Evolutionary conservation across 2,113 vertebrate species (phyloP), one percentile per base, ranked within the genome.

Genomic region (Mus pahari): DNA sequence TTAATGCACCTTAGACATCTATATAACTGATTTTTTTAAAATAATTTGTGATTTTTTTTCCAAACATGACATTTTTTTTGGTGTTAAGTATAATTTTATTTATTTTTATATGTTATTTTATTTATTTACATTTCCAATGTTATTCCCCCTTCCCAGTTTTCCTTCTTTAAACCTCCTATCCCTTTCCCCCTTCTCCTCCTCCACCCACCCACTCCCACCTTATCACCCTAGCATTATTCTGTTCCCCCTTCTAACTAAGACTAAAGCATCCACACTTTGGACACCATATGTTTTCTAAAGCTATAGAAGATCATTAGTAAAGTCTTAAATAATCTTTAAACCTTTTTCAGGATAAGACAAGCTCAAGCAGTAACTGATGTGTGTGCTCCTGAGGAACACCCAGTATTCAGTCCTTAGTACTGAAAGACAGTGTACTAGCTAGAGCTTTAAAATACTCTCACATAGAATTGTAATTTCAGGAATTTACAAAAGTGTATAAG

Each of bases 251-350:
- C 10, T 66, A 66, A 66, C 26, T 66, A 66, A 7, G 26, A 66
- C 64, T 31, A 11, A 66, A 31, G 28, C 11, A 66, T 66, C 64
- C 64, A 66, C 64, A 66, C 64, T 66, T 66, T 31, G 64, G 28
- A 60, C 50, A 60, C 50, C 95, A 22, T 94, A 20, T 78, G 88
- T 96, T 95, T 94, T 73, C 20, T 60, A 7, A 95, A 87, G 26
- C 64, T 81, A 68, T 24, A 83, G 11, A 93, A 79, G 13, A 39
- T 14, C 89, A 31, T 71, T 77, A 86, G 3, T 92, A 93, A 94
- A 95, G 79, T 92, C 19, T 92, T 79, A 92, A 89, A 58, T 86
- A 83, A 83, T 55, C 5, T 64, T 93, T 97, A 70, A 89, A 92
- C 10, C 45, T 24, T 94, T 93, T 70, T 73, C 20, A 91, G 12